Percentiles rank a stretch among this genome's conserved stretches.
Conservation (phyloP, 2,797 vertebrate species). For the Myiothlypis coronata region DNA sequence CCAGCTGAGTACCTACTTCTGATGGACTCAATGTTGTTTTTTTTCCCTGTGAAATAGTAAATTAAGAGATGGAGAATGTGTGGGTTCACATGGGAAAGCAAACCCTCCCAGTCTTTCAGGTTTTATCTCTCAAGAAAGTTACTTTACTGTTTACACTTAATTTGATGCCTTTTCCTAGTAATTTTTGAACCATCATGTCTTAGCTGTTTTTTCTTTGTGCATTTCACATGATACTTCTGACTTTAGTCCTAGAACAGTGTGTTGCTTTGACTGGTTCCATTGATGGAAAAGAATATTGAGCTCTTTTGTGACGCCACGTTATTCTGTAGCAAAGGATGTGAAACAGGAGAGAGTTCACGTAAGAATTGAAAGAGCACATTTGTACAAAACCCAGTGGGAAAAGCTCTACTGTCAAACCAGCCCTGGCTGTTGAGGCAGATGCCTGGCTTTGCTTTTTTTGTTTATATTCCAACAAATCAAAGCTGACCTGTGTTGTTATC, state of each 20-base stretch:
- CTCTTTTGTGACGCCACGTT: neutral
- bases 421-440: slow-evolving; percentile 75
- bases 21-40: neutral
- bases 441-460: slow-evolving; percentile 77
- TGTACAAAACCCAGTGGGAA: slow-evolving; percentile 63
- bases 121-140: neutral
- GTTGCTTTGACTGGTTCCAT: neutral
- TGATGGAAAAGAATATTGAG: slow-evolving; percentile 52
- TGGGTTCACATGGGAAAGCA: neutral
- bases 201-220: neutral
- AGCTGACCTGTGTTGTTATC: slow-evolving; percentile 76
- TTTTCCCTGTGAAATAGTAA: neutral
- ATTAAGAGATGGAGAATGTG: neutral
- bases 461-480: slow-evolving; percentile 81
- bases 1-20: neutral
- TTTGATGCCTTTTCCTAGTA: neutral
- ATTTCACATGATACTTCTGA: neutral
- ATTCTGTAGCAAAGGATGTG: neutral
- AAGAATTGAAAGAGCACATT: slow-evolving; percentile 34
- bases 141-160: neutral
- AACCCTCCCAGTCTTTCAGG: neutral
- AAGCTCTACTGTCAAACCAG: slow-evolving; percentile 51
- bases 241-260: neutral
- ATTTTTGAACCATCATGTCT: neutral
- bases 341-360: neutral